phyloP scores from a whole-genome alignment of 2,888 invertebrate species.

The Scaptomyza flava region DNA sequence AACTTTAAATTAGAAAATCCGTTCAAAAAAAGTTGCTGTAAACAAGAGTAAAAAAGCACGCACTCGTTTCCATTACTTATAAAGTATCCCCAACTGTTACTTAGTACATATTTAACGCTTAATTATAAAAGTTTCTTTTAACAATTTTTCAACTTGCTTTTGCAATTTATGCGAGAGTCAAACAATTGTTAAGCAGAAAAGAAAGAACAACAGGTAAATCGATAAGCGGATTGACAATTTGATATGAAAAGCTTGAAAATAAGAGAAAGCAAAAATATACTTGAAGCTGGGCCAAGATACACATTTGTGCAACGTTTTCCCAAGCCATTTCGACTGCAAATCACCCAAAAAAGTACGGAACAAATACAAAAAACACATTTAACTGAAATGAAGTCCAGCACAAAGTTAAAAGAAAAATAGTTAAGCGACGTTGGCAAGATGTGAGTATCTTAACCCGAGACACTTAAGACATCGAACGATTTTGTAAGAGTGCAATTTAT shows the following conservation, averaged over 20 bases:
- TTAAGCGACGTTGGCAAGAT: constrained; percentile 9
- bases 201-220: constrained; percentile 46
- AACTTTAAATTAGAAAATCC: constrained; percentile 75
- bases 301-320: constrained; percentile 3
- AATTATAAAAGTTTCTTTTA: constrained; percentile 55
- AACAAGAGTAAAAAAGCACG: constrained; percentile 42
- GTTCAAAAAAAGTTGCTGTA: constrained; percentile 20
- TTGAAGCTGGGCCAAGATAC: constrained; percentile 16
- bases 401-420: background rate
- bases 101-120: constrained; percentile 32
- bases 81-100: constrained; percentile 15
- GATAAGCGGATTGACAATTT: constrained; percentile 41
- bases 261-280: constrained; percentile 1
- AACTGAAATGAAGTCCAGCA: constrained; percentile 12
- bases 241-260: constrained; percentile 1
- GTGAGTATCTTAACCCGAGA: constrained; percentile 8
- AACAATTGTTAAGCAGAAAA: constrained; percentile 2
- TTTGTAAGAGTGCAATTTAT: background rate
- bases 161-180: constrained; percentile 13
- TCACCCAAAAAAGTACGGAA: constrained; percentile 7
- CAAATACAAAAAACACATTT: constrained; percentile 8
- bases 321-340: constrained; percentile 28
- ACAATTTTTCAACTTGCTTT: constrained; percentile 18
- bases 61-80: constrained; percentile 26
- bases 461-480: constrained; percentile 2